A percentile compares a stretch with the other conserved stretches of the same genome.
These are phyloP conservation scores for Semnopithecus entellus DNA, from an alignment of 2,113 vertebrate genomes.

Conservation along the genomic window DNA sequence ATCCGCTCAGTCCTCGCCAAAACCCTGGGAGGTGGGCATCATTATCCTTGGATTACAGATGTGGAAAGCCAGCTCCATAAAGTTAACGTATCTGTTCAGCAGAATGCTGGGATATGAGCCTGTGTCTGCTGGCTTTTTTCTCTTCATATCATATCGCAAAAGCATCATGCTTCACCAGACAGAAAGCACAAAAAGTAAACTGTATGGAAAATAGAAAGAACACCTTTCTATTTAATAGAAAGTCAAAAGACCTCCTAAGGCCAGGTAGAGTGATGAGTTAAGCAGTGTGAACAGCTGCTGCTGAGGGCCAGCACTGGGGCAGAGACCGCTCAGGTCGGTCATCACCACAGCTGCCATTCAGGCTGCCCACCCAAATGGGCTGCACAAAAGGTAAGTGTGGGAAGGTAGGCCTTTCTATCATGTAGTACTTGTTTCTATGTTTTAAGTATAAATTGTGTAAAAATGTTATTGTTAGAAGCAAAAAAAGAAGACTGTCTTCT, in stretches of 20 bases:
- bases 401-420: background rate
- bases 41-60: background rate
- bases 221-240: background rate
- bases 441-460: background rate
- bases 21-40: background rate
- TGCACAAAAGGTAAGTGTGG: background rate
- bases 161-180: background rate
- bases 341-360: background rate
- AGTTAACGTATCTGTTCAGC: background rate
- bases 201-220: background rate
- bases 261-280: background rate
- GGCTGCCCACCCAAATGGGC: accelerated
- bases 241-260: background rate
- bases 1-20: background rate
- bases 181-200: background rate
- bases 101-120: background rate
- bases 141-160: background rate
- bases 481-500: background rate
- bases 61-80: background rate
- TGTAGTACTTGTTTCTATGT: background rate
- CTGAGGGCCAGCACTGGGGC: background rate
- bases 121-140: background rate
- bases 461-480: background rate
- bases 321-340: background rate
- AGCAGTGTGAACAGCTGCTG: background rate